Percentiles rank a stretch among this genome's conserved stretches.
phyloP scores from a whole-genome alignment of 2,113 vertebrate species.

The Pseudopodoces humilis region DNA sequence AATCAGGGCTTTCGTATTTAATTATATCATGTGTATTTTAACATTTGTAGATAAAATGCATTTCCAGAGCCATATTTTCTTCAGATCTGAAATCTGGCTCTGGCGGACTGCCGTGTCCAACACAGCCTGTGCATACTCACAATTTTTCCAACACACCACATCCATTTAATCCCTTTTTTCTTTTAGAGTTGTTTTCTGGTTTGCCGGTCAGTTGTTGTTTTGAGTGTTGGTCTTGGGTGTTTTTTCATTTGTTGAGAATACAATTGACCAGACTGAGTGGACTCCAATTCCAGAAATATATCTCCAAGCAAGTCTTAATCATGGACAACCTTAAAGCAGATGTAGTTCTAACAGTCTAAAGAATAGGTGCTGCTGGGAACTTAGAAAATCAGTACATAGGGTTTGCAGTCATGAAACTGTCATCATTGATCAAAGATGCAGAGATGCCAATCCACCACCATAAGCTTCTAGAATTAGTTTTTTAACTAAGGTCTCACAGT shows the following conservation, averaged over 20 bases:
- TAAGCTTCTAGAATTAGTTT: neutral
- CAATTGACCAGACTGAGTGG: neutral
- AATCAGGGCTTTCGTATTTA: neutral
- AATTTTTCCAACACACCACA: neutral
- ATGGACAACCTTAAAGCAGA: neutral
- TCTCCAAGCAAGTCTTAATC: neutral
- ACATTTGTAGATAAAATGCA: neutral
- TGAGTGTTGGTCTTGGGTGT: neutral
- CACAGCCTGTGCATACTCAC: neutral
- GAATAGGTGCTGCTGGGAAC: neutral
- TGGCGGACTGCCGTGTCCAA: neutral
- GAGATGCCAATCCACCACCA: neutral
- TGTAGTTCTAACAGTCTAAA: neutral
- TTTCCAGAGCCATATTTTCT: neutral
- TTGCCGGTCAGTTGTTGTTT: neutral
- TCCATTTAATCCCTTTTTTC: neutral
- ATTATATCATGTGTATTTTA: neutral
- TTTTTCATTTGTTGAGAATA: neutral
- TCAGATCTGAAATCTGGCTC: neutral
- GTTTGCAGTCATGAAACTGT: neutral
- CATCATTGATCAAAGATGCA: neutral
- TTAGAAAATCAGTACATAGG: neutral
- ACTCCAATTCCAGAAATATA: neutral
- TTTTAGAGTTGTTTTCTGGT: neutral
- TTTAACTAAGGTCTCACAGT: neutral